Base-by-base conservation (phyloP, 2,113 vertebrate genomes). In the Chaetodon trifascialis region DNA sequence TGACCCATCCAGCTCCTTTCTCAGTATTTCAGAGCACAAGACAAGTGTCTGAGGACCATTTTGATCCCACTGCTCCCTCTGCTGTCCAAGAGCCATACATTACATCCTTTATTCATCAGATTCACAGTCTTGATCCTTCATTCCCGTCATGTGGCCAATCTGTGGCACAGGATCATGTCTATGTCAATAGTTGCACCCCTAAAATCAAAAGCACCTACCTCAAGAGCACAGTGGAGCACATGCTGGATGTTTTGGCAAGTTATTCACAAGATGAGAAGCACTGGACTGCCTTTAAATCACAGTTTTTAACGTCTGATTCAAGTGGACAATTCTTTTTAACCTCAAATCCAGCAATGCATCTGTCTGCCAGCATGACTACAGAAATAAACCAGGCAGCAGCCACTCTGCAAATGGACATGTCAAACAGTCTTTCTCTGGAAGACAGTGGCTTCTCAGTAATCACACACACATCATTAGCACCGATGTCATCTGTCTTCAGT, bases 61-160 rank as follows among this genome's bases (percentile, higher is more conserved):
- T 25, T 87, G 65, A 69, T 54, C 55, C 80, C 58, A 56, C 73
- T 47, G 47, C 86, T 67, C 87, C 85, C 79, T 58, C 86, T 84
- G 8, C 73, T 87, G 84, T 30, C 70, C 67, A 83, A 49, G 25
- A 56, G 23, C 23, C 4, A 1, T 0, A 34, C 52, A 70, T 55
- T 55, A 36, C 64, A 63, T 47, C 68, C 7, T 59, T n/a, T 8
- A 15, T 55, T 58, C 17, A 30, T 65, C n/a, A 59, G 12, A 25
- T 30, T 4, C 42, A 5, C 4, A 73, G n/a, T 34, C 56, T 76
- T 9, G 15, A 79, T 8, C 81, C 83, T 34, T 88, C 69, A 1
- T 69, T 62, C 7, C 64, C 54, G 14, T 23, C 63, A 23, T 86
- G 74, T 64, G 25, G 38, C n/a, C 40, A 23, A 6, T 46, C 40